A percentile compares a stretch with the other conserved stretches of the same genome.
These are phyloP conservation scores for Oscheius onirici DNA, from an alignment of 2,888 invertebrate genomes.

Conservation along the genomic window DNA sequence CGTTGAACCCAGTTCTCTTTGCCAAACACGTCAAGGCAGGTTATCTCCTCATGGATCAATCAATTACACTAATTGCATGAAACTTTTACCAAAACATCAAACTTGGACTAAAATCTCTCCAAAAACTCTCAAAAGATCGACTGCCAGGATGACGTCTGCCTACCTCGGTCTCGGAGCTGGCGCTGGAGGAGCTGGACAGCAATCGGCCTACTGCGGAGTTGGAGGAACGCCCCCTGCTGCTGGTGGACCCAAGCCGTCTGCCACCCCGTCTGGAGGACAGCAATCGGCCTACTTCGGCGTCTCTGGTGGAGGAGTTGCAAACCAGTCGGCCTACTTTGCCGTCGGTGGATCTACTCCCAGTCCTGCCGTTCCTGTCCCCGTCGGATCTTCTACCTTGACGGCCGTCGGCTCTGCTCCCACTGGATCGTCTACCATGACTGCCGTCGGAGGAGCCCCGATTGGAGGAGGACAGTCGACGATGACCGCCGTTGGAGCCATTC, in stretches of 20 bases:
- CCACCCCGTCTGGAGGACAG: slow-evolving; percentile 9
- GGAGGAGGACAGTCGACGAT: slow-evolving; percentile 52
- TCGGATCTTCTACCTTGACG: slow-evolving; percentile 44
- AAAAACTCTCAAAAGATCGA: too few relatives aligned
- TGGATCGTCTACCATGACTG: slow-evolving; percentile 55
- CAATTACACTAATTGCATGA: too few relatives aligned
- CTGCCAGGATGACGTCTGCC: too few relatives aligned
- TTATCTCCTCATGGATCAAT: too few relatives aligned
- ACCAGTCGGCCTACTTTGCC: slow-evolving; percentile 33
- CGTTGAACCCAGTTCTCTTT: too few relatives aligned
- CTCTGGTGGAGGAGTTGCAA: slow-evolving; percentile 42
- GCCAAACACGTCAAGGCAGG: too few relatives aligned
- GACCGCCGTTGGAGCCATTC: slow-evolving; percentile 56
- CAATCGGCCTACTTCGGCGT: slow-evolving; percentile 54
- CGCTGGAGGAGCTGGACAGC: slow-evolving; percentile 37
- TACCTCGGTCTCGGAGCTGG: slow-evolving; percentile 50
- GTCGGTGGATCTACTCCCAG: slow-evolving; percentile 34
- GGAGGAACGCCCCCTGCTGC: slow-evolving; percentile 32
- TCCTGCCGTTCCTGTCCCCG: slow-evolving; percentile 20
- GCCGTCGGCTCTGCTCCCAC: slow-evolving; percentile 32
- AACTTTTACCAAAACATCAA: too few relatives aligned
- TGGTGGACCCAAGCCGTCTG: slow-evolving; percentile 34
- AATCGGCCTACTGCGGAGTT: slow-evolving; percentile 23
- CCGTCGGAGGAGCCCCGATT: slow-evolving; percentile 50
- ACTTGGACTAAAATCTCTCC: too few relatives aligned